phyloP scores from a whole-genome alignment of 2,113 vertebrate genomes.

The Zosterops hypoxanthus region DNA sequence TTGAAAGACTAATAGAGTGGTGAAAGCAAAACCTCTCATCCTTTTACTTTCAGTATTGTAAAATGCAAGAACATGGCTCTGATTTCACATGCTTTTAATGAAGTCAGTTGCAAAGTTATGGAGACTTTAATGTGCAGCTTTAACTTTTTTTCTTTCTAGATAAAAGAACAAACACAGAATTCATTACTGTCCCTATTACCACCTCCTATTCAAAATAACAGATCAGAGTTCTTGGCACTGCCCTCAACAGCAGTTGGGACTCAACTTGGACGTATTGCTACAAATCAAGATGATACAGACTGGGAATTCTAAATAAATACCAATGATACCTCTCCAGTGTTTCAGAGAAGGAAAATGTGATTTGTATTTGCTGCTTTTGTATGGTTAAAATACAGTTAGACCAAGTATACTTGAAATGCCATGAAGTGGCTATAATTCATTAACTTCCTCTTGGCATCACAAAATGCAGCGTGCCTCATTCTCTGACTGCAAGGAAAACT shows the following conservation, averaged over 20 bases:
- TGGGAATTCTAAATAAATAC: slow-evolving; percentile 77
- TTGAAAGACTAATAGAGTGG: not conserved
- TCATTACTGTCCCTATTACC: slow-evolving; percentile 89
- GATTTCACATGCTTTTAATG: not conserved
- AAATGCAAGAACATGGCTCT: not conserved
- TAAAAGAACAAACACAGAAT: slow-evolving; percentile 87
- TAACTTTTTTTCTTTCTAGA: slow-evolving; percentile 77
- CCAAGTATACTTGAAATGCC: slow-evolving; percentile 76
- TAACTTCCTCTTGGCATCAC: not conserved
- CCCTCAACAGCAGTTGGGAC: slow-evolving; percentile 37
- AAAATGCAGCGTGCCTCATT: not conserved
- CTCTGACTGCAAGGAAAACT: not conserved
- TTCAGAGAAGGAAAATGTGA: slow-evolving; percentile 68
- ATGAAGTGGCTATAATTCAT: slow-evolving; percentile 16
- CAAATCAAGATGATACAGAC: slow-evolving; percentile 44
- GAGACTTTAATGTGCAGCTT: not conserved
- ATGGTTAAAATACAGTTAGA: slow-evolving; percentile 43
- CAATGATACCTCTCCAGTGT: slow-evolving; percentile 55
- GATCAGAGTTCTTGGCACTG: slow-evolving; percentile 67
- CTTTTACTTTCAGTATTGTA: not conserved
- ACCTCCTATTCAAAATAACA: slow-evolving; percentile 80
- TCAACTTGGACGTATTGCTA: slow-evolving; percentile 21
- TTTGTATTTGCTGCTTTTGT: slow-evolving; percentile 74
- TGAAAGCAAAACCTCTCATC: not conserved
- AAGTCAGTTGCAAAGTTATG: not conserved